phyloP scores from a whole-genome alignment of 2,888 invertebrate species.

The Odiellus spinosus region DNA sequence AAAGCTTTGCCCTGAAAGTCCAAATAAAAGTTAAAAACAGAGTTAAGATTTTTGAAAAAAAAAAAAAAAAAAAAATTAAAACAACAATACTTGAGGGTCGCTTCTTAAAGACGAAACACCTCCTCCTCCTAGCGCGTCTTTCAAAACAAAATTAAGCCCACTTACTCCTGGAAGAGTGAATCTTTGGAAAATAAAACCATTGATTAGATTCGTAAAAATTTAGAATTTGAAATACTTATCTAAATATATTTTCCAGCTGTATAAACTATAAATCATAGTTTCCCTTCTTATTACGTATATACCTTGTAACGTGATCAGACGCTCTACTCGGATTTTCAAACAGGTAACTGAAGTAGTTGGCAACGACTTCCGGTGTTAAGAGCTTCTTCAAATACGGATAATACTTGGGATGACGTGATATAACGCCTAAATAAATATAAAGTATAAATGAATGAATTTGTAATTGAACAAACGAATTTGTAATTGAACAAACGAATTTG shows the following conservation, averaged over 20 bases:
- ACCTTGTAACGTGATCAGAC: no score
- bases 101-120: conserved; percentile 35
- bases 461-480: neutral
- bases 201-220: no score
- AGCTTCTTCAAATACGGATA: conserved; percentile 30
- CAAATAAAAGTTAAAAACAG: neutral
- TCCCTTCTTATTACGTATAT: no score
- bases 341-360: conserved; percentile 31
- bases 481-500: neutral
- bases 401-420: conserved; percentile 31
- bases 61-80: neutral
- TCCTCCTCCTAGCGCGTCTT: conserved; percentile 34
- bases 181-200: conserved; percentile 22
- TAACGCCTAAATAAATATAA: conserved; percentile 33
- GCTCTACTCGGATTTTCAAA: conserved; percentile 22
- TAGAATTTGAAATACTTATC: no score
- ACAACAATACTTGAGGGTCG: conserved; percentile 32
- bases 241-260: no score
- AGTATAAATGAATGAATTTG: conserved; percentile 1
- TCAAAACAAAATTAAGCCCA: conserved; percentile 35
- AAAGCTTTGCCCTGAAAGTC: conserved; percentile 33
- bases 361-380: conserved; percentile 31
- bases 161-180: conserved; percentile 34
- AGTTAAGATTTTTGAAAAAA: neutral
- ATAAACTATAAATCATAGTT: no score